Percentiles rank a stretch among this genome's conserved stretches.
Conservation (phyloP, 2,888 invertebrate species). For the Noctua janthina region DNA sequence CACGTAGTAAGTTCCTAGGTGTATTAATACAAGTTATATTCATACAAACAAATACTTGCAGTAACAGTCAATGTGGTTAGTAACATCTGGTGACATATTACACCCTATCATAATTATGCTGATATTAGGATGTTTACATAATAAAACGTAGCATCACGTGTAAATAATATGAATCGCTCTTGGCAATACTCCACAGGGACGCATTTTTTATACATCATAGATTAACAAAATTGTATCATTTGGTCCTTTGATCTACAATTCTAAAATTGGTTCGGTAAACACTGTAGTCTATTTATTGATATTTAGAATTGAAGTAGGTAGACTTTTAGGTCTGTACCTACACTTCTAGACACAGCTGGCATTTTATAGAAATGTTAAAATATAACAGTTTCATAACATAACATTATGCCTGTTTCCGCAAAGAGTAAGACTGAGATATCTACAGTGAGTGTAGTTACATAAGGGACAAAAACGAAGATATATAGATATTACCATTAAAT, state of each 20-base stretch:
- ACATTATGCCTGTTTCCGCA: not conserved
- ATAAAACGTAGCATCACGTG: conserved; percentile 9
- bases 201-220: conserved; percentile 19
- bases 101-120: conserved; percentile 16
- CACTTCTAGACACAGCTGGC: too few relatives aligned
- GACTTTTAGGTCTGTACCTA: not conserved
- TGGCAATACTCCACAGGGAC: conserved; percentile 41
- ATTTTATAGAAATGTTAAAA: not conserved
- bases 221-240: conserved; percentile 21
- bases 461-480: not conserved
- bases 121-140: conserved; percentile 8
- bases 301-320: not conserved
- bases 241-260: conserved; percentile 17
- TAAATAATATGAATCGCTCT: conserved; percentile 23
- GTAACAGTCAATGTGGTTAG: not conserved
- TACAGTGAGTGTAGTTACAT: not conserved
- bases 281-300: not conserved
- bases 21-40: not conserved
- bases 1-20: not conserved
- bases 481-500: not conserved
- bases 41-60: not conserved
- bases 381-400: too few relatives aligned
- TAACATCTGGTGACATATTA: conserved; percentile 36
- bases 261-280: not conserved
- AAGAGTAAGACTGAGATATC: not conserved